Percentiles rank a stretch among this genome's conserved stretches.
phyloP scores from a whole-genome alignment of 2,888 invertebrate species.

The Lucinisca nassula region DNA sequence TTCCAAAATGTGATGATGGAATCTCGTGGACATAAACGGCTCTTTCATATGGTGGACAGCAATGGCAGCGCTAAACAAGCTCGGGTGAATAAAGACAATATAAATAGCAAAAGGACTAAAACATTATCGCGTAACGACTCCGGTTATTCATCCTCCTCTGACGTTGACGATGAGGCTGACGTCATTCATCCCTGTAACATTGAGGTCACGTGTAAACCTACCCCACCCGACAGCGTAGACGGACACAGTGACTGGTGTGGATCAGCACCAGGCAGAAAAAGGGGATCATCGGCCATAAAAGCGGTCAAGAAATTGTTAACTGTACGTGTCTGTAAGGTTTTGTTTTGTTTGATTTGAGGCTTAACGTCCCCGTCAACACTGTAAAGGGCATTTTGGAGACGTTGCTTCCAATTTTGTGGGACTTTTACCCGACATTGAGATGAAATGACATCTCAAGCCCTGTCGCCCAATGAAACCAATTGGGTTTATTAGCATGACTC shows the following conservation, averaged over 20 bases:
- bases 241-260: background rate
- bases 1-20: background rate
- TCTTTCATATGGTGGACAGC: background rate
- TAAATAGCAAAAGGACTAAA: background rate
- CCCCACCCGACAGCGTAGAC: background rate
- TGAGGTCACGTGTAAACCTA: background rate
- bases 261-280: background rate
- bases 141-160: background rate
- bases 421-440: too few relatives aligned
- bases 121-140: background rate
- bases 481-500: too few relatives aligned
- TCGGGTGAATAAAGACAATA: background rate
- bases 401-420: too few relatives aligned
- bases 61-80: background rate
- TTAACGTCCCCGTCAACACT: too few relatives aligned
- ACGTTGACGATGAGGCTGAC: background rate
- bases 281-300: background rate
- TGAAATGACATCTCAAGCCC: too few relatives aligned
- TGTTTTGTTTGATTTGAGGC: too few relatives aligned
- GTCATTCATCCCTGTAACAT: background rate
- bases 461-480: too few relatives aligned
- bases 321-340: too few relatives aligned
- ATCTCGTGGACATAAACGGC: background rate
- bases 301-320: background rate
- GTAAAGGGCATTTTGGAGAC: too few relatives aligned